phyloP scores from a whole-genome alignment of 1,140 invertebrate species.

The Gonatopus flavifemur region DNA sequence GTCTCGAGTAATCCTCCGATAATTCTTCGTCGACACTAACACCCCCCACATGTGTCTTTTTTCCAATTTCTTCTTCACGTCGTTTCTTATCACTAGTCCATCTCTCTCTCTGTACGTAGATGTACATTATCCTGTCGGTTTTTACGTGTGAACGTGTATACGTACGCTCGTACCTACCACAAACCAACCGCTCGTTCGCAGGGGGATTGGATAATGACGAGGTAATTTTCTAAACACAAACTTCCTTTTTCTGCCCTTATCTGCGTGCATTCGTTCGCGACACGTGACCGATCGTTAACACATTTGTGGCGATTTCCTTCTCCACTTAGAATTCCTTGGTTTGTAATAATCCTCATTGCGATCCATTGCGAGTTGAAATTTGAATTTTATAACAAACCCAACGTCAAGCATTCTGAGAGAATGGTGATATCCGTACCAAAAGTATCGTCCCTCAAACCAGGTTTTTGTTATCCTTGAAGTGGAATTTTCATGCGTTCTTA shows the following conservation, averaged over 20 bases:
- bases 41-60: conserved; percentile 9
- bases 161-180: conserved; percentile 7
- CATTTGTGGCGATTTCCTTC: conserved; percentile 22
- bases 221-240: conserved; percentile 54
- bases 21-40: conserved; percentile 17
- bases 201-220: conserved; percentile 35
- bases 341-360: no score
- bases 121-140: conserved; percentile 29
- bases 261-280: conserved; percentile 25
- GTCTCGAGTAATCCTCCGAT: conserved; percentile 21
- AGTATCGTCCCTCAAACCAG: no score
- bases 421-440: no score
- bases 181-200: conserved; percentile 1
- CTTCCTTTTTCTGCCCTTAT: conserved; percentile 43
- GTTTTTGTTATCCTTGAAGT: no score
- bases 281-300: conserved; percentile 45
- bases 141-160: conserved; percentile 14
- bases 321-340: no score
- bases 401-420: no score
- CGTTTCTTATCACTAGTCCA: conserved; percentile 30
- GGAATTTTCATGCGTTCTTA: no score
- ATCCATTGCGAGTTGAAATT: no score
- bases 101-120: conserved; percentile 17
- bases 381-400: no score
- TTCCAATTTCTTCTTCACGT: conserved; percentile 37